Conservation (phyloP, 2,113 vertebrate genomes). For the Baryphthengus martii region DNA sequence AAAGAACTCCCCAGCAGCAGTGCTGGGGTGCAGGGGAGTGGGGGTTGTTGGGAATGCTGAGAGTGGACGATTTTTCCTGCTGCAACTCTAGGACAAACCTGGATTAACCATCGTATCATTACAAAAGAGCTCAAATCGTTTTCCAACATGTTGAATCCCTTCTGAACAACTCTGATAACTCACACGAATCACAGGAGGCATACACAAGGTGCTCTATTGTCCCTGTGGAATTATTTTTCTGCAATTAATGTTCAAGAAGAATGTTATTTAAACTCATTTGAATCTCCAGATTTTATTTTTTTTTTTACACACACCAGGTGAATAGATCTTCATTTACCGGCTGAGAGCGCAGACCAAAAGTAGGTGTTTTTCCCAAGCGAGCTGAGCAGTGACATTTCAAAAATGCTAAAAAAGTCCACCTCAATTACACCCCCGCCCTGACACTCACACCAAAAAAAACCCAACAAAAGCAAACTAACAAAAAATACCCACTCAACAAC, state of each 20-base stretch:
- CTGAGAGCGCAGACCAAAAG: background rate
- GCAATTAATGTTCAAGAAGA: too few relatives aligned
- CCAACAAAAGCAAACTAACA: background rate
- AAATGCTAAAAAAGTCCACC: background rate
- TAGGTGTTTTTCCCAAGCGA: background rate
- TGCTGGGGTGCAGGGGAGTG: too few relatives aligned
- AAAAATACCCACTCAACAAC: background rate
- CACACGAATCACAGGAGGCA: background rate
- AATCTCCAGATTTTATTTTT: too few relatives aligned
- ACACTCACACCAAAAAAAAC: background rate
- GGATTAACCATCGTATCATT: rapidly evolving
- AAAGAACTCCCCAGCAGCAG: background rate
- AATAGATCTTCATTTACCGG: background rate
- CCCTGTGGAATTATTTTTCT: background rate
- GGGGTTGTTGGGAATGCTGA: too few relatives aligned
- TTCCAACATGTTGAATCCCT: background rate
- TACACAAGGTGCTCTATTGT: rapidly evolving
- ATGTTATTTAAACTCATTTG: background rate
- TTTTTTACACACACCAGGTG: background rate
- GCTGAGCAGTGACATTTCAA: background rate
- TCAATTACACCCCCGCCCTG: background rate
- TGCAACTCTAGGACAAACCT: background rate
- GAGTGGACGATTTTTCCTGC: background rate
- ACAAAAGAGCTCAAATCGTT: background rate
- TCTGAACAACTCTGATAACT: background rate